These are phyloP conservation scores for Melipona bicolor DNA, from an alignment of 2,888 invertebrate species.

Conservation along the genomic window DNA sequence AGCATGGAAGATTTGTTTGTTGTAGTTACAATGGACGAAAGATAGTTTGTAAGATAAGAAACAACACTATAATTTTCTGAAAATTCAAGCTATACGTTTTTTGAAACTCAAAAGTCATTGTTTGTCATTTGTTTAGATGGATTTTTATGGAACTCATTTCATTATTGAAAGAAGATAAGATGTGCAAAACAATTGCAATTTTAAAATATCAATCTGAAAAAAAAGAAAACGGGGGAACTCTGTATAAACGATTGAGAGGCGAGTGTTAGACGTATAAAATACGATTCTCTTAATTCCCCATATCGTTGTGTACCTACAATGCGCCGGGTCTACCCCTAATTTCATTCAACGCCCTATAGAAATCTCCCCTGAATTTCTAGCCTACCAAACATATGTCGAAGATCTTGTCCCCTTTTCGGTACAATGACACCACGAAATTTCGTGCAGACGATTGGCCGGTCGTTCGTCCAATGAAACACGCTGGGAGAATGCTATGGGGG, in stretches of 20 bases:
- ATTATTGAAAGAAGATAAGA: too few relatives aligned
- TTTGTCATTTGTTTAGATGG: too few relatives aligned
- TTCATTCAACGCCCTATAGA: constrained; percentile 40
- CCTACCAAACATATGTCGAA: constrained; percentile 66
- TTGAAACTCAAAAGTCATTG: too few relatives aligned
- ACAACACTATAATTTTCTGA: too few relatives aligned
- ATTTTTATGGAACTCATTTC: too few relatives aligned
- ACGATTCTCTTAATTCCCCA: constrained; percentile 35
- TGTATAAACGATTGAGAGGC: not conserved
- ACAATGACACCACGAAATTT: constrained; percentile 67
- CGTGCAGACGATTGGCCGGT: constrained; percentile 66
- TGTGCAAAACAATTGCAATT: too few relatives aligned
- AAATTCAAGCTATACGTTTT: too few relatives aligned
- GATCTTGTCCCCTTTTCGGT: constrained; percentile 44
- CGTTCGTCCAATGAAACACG: constrained; percentile 63
- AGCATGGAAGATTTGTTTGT: not conserved
- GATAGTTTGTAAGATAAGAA: not conserved
- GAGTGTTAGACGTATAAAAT: not conserved
- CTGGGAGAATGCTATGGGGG: constrained; percentile 40
- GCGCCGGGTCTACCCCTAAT: constrained; percentile 29
- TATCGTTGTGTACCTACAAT: constrained; percentile 17
- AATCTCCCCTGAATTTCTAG: constrained; percentile 14
- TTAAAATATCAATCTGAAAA: not conserved
- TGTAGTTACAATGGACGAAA: not conserved
- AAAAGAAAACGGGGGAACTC: not conserved